Base-by-base conservation (phyloP, 2,113 vertebrate species). In the Aldabrachelys gigantea region DNA sequence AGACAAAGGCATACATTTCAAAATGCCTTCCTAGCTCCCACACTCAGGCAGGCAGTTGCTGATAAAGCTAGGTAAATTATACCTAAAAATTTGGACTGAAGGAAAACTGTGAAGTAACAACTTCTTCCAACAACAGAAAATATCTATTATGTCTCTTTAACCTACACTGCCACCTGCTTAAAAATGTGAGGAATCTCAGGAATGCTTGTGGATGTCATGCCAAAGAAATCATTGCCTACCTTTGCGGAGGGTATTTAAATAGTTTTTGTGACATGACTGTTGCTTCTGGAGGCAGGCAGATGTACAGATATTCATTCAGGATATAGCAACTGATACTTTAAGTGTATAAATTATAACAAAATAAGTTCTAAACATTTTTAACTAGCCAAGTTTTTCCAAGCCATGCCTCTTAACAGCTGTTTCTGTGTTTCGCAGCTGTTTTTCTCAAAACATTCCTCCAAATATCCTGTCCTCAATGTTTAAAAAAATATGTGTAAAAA, bases 121-220 rank as follows among this genome's bases (percentile, higher is more conserved):
- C 95, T 95, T 87, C 85, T 93, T 24, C 79, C 82, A 92, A 94
- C 84, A 92, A 76, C 62, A 79, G 85, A 89, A 95, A 94, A 89
- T 92, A 92, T 59, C 80, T 47, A n/a, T 56, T 80, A 5, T 89
- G 80, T 97, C 97, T 96, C 85, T 97, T 88, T 96, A 97, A 96
- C 96, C 96, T 93, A 93, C 94, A 97, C 94, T 97, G 96, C 97
- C 96, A 97, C 94, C 97, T 97, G 95, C 96, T 97, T 97, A 89
- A 93, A 95, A 97, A 87, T 75, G 44, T 91, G 85, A 80, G 96
- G 82, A 97, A 96, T 97, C 96, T 97, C 97, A 96, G 83, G 88
- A 86, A 59, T 94, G 78, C 78, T 91, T 57, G 24, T 84, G 82
- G 59, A 92, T 41, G 52, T 90, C 4, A 4, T 76, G 53, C 35